These are phyloP conservation scores for Colistium nudipinnis DNA, from an alignment of 2,113 vertebrate species.

Conservation along the genomic window DNA sequence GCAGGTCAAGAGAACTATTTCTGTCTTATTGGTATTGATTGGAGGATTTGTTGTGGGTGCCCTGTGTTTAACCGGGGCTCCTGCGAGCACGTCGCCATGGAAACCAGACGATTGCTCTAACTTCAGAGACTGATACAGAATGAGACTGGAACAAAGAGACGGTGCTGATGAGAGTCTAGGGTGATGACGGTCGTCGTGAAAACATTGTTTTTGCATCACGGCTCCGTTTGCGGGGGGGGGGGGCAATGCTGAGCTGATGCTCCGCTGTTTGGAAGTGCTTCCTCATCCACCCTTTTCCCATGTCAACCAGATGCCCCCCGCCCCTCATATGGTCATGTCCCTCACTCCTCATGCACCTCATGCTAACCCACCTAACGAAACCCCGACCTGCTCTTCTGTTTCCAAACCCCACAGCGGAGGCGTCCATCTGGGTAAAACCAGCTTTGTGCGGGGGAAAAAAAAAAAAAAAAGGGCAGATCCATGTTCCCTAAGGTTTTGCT, in stretches of 20 bases:
- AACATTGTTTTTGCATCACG: not conserved
- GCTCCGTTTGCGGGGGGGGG: too few relatives aligned
- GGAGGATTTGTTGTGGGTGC: slow-evolving; percentile 11
- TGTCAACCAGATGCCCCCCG: slow-evolving; percentile 23
- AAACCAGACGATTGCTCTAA: slow-evolving; percentile 33
- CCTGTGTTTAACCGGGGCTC: slow-evolving; percentile 11
- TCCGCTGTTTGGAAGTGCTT: slow-evolving; percentile 9
- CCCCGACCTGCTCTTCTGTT: slow-evolving; percentile 55
- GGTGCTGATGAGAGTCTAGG: not conserved
- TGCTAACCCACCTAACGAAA: slow-evolving; percentile 38
- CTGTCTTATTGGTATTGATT: slow-evolving; percentile 28
- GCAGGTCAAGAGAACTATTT: too few relatives aligned
- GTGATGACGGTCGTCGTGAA: not conserved
- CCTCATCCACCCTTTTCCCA: slow-evolving; percentile 23
- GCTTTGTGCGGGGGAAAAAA: too few relatives aligned
- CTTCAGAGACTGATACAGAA: not conserved
- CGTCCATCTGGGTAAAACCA: slow-evolving; percentile 64
- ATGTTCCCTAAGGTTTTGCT: slow-evolving; percentile 83
- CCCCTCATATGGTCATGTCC: too few relatives aligned
- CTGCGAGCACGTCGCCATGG: slow-evolving; percentile 31
- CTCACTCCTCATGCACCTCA: slow-evolving; percentile 21
- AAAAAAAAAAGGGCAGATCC: slow-evolving; percentile 67
- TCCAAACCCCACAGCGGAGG: slow-evolving; percentile 62
- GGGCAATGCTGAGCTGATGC: not conserved
- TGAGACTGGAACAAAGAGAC: not conserved